phyloP scores from a whole-genome alignment of 2,113 vertebrate genomes.

The Eulacestoma nigropectus region DNA sequence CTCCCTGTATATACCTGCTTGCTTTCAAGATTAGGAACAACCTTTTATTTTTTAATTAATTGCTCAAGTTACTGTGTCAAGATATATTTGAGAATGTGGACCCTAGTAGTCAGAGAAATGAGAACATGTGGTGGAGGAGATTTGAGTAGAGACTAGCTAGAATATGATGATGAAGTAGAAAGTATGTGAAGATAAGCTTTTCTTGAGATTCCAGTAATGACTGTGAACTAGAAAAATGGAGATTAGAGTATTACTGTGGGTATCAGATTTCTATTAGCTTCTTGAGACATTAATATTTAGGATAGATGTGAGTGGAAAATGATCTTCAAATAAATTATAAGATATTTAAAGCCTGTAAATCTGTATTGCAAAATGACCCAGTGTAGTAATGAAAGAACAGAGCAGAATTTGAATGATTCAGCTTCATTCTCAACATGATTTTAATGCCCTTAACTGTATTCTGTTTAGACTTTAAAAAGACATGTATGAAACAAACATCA shows the following conservation, averaged over 20 bases:
- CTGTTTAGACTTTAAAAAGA: background rate
- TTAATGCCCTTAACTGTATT: background rate
- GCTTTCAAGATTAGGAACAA: background rate
- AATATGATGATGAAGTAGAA: background rate
- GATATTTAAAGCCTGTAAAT: slow-evolving; percentile 51
- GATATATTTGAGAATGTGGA: background rate
- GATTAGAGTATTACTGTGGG: slow-evolving; percentile 19
- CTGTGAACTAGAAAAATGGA: background rate
- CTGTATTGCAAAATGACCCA: background rate
- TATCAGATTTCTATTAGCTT: slow-evolving; percentile 50
- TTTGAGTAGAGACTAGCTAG: background rate
- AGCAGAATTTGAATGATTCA: background rate
- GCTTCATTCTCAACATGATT: background rate
- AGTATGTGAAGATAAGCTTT: slow-evolving; percentile 25
- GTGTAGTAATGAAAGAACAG: background rate
- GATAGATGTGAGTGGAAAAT: slow-evolving; percentile 27
- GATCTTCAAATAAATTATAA: slow-evolving; percentile 42
- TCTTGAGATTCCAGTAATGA: slow-evolving; percentile 30
- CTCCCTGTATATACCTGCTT: background rate
- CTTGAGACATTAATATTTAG: slow-evolving; percentile 42
- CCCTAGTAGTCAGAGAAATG: background rate
- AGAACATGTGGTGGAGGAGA: background rate
- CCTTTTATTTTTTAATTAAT: background rate
- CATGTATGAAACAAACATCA: background rate
- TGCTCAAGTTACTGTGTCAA: background rate